Percentiles rank a stretch among this genome's conserved stretches.
Evolutionary conservation across 2,888 invertebrate genomes (phyloP).

Genomic region (Cerastis rubricosa): DNA sequence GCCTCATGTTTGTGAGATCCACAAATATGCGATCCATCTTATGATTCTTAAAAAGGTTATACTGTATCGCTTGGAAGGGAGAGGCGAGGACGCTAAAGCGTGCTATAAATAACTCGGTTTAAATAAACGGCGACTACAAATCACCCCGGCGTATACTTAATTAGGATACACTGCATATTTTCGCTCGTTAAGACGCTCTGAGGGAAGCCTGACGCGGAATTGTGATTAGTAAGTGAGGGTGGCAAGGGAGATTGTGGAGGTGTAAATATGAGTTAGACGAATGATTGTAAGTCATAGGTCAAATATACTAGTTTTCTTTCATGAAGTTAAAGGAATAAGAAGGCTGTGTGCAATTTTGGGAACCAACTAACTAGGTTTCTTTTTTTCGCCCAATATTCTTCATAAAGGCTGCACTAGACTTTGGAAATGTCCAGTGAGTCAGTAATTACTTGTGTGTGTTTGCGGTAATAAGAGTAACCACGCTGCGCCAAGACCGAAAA

Average conservation of each 20-base stretch:
- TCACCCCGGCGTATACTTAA: constrained; percentile 71
- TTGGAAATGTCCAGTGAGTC: background rate
- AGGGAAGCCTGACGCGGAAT: constrained; percentile 45
- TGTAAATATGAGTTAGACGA: constrained; percentile 22
- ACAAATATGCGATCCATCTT: constrained; percentile 43
- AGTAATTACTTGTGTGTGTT: background rate
- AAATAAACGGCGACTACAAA: constrained; percentile 72
- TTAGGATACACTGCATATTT: constrained; percentile 72
- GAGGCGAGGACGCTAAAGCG: constrained; percentile 62
- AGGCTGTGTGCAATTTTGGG: background rate
- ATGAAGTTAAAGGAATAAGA: background rate
- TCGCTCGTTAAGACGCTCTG: constrained; percentile 60
- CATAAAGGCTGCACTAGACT: background rate
- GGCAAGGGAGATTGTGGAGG: constrained; percentile 15
- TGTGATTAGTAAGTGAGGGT: constrained; percentile 48
- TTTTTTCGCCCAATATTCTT: background rate
- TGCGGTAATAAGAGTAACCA: background rate
- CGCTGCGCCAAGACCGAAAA: constrained; percentile 11
- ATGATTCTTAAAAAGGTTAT: constrained; percentile 65
- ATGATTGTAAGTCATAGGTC: background rate
- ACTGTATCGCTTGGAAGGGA: constrained; percentile 49
- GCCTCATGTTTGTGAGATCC: constrained; percentile 23
- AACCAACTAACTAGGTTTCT: background rate
- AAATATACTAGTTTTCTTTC: background rate
- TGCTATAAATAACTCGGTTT: constrained; percentile 75